Conservation (phyloP, 64 coral and sea anemone species). For the Dendronephthya gigantea region DNA sequence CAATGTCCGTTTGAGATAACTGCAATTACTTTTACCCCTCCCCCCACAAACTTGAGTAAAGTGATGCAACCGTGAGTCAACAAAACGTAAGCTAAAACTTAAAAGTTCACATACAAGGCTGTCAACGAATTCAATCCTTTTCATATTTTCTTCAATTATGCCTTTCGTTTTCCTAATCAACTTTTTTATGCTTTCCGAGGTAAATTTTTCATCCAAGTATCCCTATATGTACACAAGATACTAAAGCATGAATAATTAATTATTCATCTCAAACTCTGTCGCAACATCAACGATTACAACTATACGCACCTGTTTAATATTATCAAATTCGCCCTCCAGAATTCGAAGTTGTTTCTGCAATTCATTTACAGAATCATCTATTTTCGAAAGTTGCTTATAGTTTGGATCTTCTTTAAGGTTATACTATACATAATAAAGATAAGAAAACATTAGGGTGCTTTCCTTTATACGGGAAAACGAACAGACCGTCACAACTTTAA, state of each 20-base stretch:
- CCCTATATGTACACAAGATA: neutral
- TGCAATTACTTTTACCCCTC: too few relatives aligned
- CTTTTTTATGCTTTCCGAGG: neutral
- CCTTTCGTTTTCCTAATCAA: neutral
- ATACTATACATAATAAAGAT: too few relatives aligned
- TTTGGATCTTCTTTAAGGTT: neutral
- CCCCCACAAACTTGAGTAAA: neutral
- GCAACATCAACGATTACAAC: too few relatives aligned
- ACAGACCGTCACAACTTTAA: too few relatives aligned
- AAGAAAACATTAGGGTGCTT: too few relatives aligned
- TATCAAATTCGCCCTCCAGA: neutral
- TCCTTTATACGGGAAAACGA: too few relatives aligned
- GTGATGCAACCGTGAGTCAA: neutral
- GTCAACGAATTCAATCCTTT: neutral
- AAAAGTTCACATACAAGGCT: neutral
- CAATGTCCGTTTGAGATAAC: too few relatives aligned
- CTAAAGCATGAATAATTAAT: too few relatives aligned
- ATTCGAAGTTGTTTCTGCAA: neutral
- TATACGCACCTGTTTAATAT: neutral
- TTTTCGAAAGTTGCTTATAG: neutral
- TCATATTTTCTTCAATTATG: conserved; percentile 17
- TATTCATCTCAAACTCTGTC: too few relatives aligned
- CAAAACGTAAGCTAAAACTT: neutral
- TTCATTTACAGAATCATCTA: neutral
- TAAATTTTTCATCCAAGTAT: neutral